These are phyloP conservation scores for Cochlearius cochlearius DNA, from an alignment of 2,113 vertebrate genomes.

Conservation along the genomic window DNA sequence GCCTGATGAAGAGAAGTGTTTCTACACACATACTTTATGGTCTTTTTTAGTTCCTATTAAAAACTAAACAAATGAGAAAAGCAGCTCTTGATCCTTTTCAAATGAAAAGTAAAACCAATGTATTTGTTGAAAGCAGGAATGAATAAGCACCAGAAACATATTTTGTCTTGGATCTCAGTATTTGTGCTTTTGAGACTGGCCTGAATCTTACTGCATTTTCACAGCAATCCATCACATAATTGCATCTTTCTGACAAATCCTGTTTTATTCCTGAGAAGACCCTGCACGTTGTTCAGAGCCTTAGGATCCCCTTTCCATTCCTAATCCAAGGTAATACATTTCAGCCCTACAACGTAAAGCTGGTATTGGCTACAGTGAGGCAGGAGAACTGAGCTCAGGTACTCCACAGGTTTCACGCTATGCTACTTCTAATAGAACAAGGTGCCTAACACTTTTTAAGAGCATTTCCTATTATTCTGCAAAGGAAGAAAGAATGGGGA, in stretches of 20 bases:
- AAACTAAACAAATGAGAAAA: neutral
- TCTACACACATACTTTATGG: neutral
- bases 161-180: neutral
- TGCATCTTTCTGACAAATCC: neutral
- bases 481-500: neutral
- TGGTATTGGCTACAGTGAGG: neutral
- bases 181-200: neutral
- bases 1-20: neutral
- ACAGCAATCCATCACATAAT: neutral
- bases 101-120: neutral
- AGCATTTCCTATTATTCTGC: neutral
- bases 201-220: neutral
- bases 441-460: neutral
- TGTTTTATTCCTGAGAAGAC: neutral
- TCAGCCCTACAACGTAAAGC: neutral
- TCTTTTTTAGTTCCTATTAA: neutral
- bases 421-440: neutral
- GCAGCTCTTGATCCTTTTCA: neutral
- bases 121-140: neutral
- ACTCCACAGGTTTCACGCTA: neutral
- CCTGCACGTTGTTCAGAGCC: neutral
- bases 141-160: neutral
- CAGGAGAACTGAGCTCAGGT: neutral
- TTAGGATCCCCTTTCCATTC: neutral
- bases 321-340: neutral